Evolutionary conservation across 1,140 invertebrate species (phyloP).

Genomic region (Bradysia coprophila): DNA sequence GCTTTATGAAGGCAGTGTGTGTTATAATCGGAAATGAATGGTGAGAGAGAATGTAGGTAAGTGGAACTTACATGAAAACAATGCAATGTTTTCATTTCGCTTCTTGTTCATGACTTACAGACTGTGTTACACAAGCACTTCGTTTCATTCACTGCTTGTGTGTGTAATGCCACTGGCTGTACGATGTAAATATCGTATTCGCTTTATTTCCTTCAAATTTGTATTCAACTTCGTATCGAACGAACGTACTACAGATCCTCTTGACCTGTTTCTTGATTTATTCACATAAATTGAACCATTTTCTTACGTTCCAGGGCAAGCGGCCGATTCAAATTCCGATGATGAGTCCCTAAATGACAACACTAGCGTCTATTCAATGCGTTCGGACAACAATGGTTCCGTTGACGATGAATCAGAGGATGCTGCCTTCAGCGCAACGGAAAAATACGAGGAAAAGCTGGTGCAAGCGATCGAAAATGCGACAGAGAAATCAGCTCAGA

Average conservation of each 20-base stretch:
- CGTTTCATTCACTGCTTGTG: too few species aligned
- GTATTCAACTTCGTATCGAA: background rate
- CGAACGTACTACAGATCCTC: background rate
- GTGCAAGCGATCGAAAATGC: slow-evolving; percentile 70
- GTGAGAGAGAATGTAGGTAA: too few species aligned
- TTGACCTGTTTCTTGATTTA: background rate
- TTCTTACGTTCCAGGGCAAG: background rate
- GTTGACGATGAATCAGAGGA: slow-evolving; percentile 32
- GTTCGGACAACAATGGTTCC: slow-evolving; percentile 40
- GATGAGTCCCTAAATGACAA: slow-evolving; percentile 52
- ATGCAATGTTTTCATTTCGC: too few species aligned
- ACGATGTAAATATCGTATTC: too few species aligned
- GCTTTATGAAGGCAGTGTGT: too few species aligned
- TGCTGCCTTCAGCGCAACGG: slow-evolving; percentile 20
- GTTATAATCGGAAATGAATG: too few species aligned
- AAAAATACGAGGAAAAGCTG: slow-evolving; percentile 79
- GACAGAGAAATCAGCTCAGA: slow-evolving; percentile 67
- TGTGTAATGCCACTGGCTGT: too few species aligned
- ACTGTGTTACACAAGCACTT: too few species aligned
- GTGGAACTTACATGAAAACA: too few species aligned
- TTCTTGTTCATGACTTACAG: too few species aligned
- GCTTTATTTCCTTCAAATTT: too few species aligned
- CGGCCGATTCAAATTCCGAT: slow-evolving; percentile 30
- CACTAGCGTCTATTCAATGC: slow-evolving; percentile 41
- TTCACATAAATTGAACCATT: background rate